phyloP scores from a whole-genome alignment of 2,888 invertebrate genomes.

The Rhagophthalmus giganteus region DNA sequence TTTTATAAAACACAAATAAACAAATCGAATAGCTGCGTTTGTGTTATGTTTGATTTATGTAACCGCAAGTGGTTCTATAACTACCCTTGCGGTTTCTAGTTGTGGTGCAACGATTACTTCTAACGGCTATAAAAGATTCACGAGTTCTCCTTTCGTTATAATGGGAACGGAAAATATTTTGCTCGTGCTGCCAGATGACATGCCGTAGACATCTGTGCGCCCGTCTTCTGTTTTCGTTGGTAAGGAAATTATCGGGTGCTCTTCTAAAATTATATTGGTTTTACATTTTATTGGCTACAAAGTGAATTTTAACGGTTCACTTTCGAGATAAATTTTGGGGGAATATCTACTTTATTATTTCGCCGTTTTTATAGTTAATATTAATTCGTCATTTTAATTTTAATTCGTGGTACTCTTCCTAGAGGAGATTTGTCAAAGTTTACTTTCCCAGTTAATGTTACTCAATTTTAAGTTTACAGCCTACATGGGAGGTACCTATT shows the following conservation, averaged over 20 bases:
- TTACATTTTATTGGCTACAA: slow-evolving; percentile 6
- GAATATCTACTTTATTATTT: too few species aligned
- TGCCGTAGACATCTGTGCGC: slow-evolving; percentile 14
- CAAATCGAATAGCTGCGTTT: slow-evolving; percentile 45
- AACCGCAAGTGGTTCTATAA: slow-evolving; percentile 49
- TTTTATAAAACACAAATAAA: slow-evolving; percentile 49
- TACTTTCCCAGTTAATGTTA: too few species aligned
- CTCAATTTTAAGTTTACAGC: too few species aligned
- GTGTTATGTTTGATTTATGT: slow-evolving; percentile 49
- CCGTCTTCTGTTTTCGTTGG: slow-evolving; percentile 3
- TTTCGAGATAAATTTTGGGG: too few species aligned
- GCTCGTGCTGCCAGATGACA: slow-evolving; percentile 26
- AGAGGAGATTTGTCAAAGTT: too few species aligned
- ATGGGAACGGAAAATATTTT: slow-evolving; percentile 30
- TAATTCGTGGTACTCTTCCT: too few species aligned
- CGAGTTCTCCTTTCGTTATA: slow-evolving; percentile 35
- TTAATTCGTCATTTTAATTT: too few species aligned
- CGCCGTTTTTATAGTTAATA: too few species aligned
- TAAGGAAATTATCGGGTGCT: slow-evolving; percentile 2
- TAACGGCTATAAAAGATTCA: slow-evolving; percentile 46
- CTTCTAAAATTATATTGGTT: slow-evolving; percentile 8
- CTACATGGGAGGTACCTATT: too few species aligned
- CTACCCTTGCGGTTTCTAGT: slow-evolving; percentile 47
- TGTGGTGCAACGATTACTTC: slow-evolving; percentile 36
- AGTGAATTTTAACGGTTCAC: too few species aligned